Conservation (phyloP, 2,888 invertebrate genomes). For the Acholoe squamosa region DNA sequence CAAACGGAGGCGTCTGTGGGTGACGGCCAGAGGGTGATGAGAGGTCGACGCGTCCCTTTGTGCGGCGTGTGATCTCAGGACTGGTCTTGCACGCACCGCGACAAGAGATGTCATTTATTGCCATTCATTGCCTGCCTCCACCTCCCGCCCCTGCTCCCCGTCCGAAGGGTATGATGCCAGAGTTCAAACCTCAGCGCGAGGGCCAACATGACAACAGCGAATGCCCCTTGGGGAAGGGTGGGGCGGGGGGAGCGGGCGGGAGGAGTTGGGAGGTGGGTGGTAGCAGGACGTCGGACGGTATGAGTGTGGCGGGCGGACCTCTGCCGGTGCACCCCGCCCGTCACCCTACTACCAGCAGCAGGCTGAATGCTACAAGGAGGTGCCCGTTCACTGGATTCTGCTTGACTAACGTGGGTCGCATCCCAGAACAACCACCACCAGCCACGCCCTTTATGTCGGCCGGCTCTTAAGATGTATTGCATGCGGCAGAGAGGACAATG, state of each 20-base stretch:
- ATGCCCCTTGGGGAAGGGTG: not conserved
- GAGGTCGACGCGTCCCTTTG: slow-evolving; percentile 38
- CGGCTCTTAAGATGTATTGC: slow-evolving; percentile 42
- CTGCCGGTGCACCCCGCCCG: not conserved
- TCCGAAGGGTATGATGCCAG: slow-evolving; percentile 41
- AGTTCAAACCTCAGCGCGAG: slow-evolving; percentile 17
- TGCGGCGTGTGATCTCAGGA: slow-evolving; percentile 3
- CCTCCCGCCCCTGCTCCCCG: not conserved
- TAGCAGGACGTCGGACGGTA: not conserved
- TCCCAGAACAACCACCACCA: slow-evolving; percentile 25
- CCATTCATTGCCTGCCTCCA: slow-evolving; percentile 30
- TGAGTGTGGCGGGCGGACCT: not conserved
- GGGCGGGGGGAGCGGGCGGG: too few relatives aligned
- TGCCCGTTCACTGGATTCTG: not conserved
- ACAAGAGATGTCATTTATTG: slow-evolving; percentile 59
- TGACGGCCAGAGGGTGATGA: not conserved
- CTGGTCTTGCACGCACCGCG: slow-evolving; percentile 1
- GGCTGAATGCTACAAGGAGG: slow-evolving; percentile 37
- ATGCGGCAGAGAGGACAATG: slow-evolving; percentile 36
- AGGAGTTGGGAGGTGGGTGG: too few relatives aligned
- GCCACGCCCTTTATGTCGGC: slow-evolving; percentile 26
- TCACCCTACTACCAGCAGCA: not conserved
- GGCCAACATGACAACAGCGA: slow-evolving; percentile 15
- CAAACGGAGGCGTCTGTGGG: not conserved
- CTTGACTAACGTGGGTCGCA: slow-evolving; percentile 41